These are phyloP conservation scores for Stenodera caucasica DNA, from an alignment of 2,888 invertebrate species.

Conservation along the genomic window DNA sequence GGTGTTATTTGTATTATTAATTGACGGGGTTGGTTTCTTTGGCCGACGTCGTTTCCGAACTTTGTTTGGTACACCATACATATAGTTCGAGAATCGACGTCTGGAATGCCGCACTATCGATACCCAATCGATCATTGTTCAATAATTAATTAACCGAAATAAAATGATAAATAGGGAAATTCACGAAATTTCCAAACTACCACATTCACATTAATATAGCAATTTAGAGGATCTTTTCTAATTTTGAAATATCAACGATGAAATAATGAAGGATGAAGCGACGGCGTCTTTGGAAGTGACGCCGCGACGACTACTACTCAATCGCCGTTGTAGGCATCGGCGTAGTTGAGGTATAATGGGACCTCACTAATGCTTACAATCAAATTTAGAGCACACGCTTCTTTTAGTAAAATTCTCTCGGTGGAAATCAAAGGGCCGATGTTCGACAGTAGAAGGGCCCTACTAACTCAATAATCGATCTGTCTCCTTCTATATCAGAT, in stretches of 20 bases:
- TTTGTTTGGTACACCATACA: conserved; percentile 67
- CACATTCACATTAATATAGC: no score
- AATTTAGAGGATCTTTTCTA: no score
- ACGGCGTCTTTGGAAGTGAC: conserved; percentile 25
- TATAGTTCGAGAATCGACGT: conserved; percentile 71
- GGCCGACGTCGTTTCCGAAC: conserved; percentile 63
- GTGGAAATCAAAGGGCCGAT: no score
- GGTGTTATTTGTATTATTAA: conserved; percentile 24
- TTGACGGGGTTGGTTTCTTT: conserved; percentile 32
- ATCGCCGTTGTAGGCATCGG: conserved; percentile 22
- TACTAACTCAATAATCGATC: no score
- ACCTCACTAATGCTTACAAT: conserved; percentile 25
- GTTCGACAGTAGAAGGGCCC: no score
- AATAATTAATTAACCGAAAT: no score
- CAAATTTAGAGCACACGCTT: conserved; percentile 34
- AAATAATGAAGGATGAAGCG: conserved; percentile 12
- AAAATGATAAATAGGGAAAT: no score
- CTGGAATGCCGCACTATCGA: conserved; percentile 73
- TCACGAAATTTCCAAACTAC: no score
- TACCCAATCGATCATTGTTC: conserved; percentile 74
- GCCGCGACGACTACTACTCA: conserved; percentile 37
- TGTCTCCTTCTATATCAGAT: no score
- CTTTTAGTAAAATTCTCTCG: neutral
- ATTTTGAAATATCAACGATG: no score
- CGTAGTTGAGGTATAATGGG: conserved; percentile 32